These are phyloP conservation scores for Mesoligia furuncula DNA, from an alignment of 2,888 invertebrate species.

Conservation along the genomic window DNA sequence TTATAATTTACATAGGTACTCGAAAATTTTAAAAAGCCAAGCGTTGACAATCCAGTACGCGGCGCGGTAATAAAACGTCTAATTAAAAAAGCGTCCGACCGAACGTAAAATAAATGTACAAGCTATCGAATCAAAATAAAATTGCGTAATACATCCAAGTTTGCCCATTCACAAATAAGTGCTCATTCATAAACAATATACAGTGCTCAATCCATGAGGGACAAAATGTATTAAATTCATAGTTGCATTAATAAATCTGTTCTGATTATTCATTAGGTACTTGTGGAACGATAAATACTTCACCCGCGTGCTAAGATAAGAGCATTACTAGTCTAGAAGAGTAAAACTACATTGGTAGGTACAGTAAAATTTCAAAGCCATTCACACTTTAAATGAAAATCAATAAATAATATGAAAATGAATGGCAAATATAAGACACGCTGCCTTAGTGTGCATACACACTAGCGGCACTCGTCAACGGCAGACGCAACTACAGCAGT, in stretches of 20 bases:
- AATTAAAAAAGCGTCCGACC: neutral
- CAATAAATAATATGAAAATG: slow-evolving; percentile 62
- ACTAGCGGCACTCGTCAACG: neutral
- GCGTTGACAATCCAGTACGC: neutral
- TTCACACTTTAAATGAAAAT: slow-evolving; percentile 38
- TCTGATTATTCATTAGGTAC: slow-evolving; percentile 16
- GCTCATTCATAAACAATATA: slow-evolving; percentile 1
- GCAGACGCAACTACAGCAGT: neutral
- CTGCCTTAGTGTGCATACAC: neutral
- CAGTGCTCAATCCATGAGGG: slow-evolving; percentile 20
- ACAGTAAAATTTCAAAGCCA: slow-evolving; percentile 49
- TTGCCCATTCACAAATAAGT: slow-evolving; percentile 2
- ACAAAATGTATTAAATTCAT: slow-evolving; percentile 16
- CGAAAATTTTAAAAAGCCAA: neutral
- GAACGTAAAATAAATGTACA: neutral
- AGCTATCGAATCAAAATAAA: slow-evolving; percentile 19
- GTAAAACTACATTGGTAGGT: slow-evolving; percentile 47
- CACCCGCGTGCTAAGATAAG: slow-evolving; percentile 32
- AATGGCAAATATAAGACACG: slow-evolving; percentile 37
- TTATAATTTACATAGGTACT: neutral
- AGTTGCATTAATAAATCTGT: slow-evolving; percentile 12
- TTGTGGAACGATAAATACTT: slow-evolving; percentile 26
- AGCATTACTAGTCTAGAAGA: slow-evolving; percentile 37
- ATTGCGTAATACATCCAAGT: neutral
- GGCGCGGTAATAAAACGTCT: neutral